These are phyloP conservation scores for Pitangus sulphuratus DNA, from an alignment of 2,797 vertebrate species.

Conservation along the genomic window DNA sequence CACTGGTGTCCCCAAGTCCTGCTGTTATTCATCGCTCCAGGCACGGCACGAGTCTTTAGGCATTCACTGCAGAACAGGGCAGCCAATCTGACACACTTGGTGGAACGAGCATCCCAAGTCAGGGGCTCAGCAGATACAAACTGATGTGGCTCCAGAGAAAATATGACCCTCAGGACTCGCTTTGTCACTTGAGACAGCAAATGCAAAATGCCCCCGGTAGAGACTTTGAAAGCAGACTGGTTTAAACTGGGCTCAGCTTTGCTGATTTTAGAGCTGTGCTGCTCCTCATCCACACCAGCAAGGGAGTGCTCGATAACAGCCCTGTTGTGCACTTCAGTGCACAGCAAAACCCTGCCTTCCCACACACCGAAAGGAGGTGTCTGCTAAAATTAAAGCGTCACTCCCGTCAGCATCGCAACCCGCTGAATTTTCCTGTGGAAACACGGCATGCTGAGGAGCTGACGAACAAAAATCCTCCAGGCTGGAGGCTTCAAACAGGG, in stretches of 20 bases:
- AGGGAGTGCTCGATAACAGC: not conserved
- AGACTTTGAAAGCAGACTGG: not conserved
- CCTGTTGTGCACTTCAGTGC: not conserved
- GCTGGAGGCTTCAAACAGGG: not conserved
- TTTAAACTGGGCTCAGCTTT: not conserved
- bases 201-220: not conserved
- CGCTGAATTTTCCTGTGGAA: not conserved
- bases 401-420: not conserved
- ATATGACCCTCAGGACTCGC: not conserved
- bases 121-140: not conserved
- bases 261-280: not conserved
- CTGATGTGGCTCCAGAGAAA: not conserved
- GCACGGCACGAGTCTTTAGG: accelerated
- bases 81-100: not conserved
- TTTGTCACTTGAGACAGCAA: not conserved
- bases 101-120: not conserved
- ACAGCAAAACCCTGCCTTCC: constrained; percentile 20
- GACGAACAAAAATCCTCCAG: constrained; percentile 1
- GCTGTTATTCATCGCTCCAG: not conserved
- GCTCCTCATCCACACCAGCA: constrained; percentile 30
- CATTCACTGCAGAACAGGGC: not conserved
- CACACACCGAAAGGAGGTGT: constrained; percentile 19
- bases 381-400: constrained; percentile 47
- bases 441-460: not conserved
- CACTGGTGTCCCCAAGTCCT: not conserved